A percentile compares a stretch with the other conserved stretches of the same genome.
Evolutionary conservation across 2,113 vertebrate species (phyloP).

Genomic region (Thoracochromis brauschi): DNA sequence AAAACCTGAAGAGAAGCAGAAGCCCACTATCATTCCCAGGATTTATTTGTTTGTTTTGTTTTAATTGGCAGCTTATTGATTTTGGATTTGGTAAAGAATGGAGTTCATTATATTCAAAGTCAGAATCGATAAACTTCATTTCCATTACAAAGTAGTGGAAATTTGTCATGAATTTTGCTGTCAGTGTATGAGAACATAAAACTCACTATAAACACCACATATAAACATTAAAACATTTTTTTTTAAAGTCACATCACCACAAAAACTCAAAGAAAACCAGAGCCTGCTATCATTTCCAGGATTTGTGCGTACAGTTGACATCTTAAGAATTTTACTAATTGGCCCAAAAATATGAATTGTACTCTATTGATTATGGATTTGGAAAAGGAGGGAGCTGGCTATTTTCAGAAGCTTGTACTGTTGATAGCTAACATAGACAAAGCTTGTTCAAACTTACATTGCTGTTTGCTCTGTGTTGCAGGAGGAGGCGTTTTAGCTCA

Average conservation of each 20-base stretch:
- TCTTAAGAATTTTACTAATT: neutral
- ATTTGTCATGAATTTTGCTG: neutral
- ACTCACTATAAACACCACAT: neutral
- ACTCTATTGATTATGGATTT: neutral
- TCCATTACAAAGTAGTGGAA: neutral
- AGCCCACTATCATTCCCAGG: neutral
- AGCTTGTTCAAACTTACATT: neutral
- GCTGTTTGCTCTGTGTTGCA: conserved; percentile 26
- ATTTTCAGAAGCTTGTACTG: neutral
- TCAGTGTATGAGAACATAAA: neutral
- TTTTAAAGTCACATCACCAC: neutral
- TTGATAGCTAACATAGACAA: neutral
- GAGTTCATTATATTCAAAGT: neutral
- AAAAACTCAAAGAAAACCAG: neutral
- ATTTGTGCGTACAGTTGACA: neutral
- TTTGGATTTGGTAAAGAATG: neutral
- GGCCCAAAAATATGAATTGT: neutral
- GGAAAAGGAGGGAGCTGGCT: neutral
- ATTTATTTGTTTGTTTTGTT: neutral
- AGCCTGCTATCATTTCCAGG: neutral
- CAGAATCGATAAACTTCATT: neutral
- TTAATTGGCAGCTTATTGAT: neutral
- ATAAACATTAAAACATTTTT: neutral
- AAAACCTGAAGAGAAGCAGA: neutral
- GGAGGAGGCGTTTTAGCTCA: conserved; percentile 93